Conservation (phyloP, 2,797 vertebrate genomes). For the Delichon dasypus region DNA sequence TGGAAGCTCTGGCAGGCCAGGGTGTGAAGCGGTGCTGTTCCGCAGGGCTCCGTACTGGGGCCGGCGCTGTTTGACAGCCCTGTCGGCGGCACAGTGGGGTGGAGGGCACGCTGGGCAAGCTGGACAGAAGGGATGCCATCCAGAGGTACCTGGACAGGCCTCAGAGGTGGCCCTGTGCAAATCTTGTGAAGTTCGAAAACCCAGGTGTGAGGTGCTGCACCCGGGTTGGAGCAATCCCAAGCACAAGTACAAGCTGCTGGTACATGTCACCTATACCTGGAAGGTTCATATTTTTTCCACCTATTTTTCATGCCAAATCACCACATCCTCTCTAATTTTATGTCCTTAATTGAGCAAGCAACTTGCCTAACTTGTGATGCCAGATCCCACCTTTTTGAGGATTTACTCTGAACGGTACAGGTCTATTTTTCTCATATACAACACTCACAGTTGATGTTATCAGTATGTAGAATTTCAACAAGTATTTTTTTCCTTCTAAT, state of each 20-base stretch:
- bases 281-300: not conserved
- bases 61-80: not conserved
- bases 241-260: not conserved
- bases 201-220: not conserved
- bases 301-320: not conserved
- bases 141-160: not conserved
- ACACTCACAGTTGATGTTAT: not conserved
- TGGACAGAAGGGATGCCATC: not conserved
- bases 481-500: not conserved
- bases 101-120: not conserved
- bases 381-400: not conserved
- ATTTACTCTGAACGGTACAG: not conserved
- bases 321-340: not conserved
- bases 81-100: not conserved
- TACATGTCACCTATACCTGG: not conserved
- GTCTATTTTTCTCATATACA: not conserved
- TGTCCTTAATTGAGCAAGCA: not conserved
- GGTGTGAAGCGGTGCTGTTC: not conserved
- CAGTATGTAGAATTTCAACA: not conserved
- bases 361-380: not conserved
- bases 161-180: not conserved
- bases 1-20: rapidly evolving
- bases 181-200: not conserved
- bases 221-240: not conserved
- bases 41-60: rapidly evolving